A percentile compares a stretch with the other conserved stretches of the same genome.
Conservation (phyloP, 2,888 invertebrate species). For the Pyrocoelia pectoralis region DNA sequence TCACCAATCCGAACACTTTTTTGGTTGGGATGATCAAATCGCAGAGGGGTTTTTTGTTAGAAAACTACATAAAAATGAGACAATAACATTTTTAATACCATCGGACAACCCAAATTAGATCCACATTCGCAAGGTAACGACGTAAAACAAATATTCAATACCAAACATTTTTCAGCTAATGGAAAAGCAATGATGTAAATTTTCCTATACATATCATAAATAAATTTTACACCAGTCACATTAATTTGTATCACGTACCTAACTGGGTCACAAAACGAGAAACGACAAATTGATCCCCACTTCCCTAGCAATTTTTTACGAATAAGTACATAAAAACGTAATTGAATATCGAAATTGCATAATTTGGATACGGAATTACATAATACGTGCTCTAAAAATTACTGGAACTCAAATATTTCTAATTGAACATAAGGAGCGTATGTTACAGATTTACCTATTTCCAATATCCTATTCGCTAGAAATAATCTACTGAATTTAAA, state of each 20-base stretch:
- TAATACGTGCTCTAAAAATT: not conserved
- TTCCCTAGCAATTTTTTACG: not conserved
- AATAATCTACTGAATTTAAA: constrained; percentile 15
- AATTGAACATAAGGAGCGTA: no score
- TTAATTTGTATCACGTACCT: not conserved
- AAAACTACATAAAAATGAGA: no score
- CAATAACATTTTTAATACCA: no score
- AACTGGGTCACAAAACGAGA: not conserved
- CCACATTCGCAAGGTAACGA: not conserved
- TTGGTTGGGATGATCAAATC: no score
- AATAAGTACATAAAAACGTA: no score
- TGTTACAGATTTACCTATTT: constrained; percentile 20
- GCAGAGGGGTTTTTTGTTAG: no score
- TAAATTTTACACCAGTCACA: not conserved
- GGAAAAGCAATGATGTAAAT: not conserved
- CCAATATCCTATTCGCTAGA: constrained; percentile 9
- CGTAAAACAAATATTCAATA: not conserved
- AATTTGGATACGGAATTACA: not conserved
- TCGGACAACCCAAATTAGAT: no score
- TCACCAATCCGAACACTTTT: no score
- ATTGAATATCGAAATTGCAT: not conserved
- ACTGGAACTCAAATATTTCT: constrained; percentile 11
- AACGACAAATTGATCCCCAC: not conserved
- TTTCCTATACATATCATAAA: not conserved
- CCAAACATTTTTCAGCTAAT: no score